These are phyloP conservation scores for Daphoenositta chrysoptera DNA, from an alignment of 2,113 vertebrate genomes.

Conservation along the genomic window DNA sequence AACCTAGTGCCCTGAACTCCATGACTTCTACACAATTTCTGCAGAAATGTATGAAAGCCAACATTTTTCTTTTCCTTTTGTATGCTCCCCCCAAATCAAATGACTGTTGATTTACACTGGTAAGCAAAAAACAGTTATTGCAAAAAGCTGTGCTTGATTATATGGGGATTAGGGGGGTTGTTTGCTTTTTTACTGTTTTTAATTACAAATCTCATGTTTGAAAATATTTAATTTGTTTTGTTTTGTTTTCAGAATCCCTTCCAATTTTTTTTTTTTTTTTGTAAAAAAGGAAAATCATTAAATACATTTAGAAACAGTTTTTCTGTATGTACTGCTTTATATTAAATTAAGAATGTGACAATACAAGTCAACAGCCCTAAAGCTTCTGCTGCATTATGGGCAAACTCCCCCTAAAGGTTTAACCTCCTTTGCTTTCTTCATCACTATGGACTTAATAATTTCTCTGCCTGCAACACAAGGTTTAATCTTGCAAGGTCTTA, in stretches of 20 bases:
- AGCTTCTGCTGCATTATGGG: neutral
- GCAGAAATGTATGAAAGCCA: neutral
- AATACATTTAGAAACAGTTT: neutral
- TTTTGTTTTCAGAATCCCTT: neutral
- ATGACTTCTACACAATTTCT: neutral
- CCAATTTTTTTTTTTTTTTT: rapidly evolving
- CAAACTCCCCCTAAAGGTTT: neutral
- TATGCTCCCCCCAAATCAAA: neutral
- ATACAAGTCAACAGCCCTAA: neutral
- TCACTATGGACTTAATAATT: neutral
- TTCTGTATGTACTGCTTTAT: neutral
- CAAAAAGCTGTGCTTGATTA: neutral
- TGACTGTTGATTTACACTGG: neutral
- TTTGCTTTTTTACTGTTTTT: neutral
- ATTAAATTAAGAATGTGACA: neutral
- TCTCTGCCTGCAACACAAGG: neutral
- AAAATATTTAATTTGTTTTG: neutral
- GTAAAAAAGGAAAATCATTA: neutral
- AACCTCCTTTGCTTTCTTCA: neutral
- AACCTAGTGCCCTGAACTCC: neutral
- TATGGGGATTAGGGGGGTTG: rapidly evolving
- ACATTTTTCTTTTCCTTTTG: neutral
- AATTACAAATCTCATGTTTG: neutral
- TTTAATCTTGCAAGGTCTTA: neutral
- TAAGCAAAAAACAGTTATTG: neutral